Base-by-base conservation (phyloP, 2,797 vertebrate species). In the Tolypeutes matacus region DNA sequence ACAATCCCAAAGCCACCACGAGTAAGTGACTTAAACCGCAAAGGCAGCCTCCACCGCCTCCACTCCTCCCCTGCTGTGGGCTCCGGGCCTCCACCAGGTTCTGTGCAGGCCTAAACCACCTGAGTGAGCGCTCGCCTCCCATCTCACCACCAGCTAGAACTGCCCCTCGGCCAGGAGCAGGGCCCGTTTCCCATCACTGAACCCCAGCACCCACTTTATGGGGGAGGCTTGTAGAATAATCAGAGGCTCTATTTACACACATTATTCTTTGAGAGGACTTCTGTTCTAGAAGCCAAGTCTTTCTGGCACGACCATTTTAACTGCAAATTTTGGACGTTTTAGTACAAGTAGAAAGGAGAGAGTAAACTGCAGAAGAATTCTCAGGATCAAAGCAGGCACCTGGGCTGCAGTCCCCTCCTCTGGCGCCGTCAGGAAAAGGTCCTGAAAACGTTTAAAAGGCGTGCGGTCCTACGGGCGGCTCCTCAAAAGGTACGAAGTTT, bases 291-390 rank as follows among this genome's bases (percentile, higher is more conserved):
- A 62, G 39, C 64, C 58, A 62, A 64, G 62, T 53, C 62, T 89
- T 94, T 75, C 34, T 70, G 67, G 15, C 25, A 39, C 56, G 64
- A 42, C 81, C 62, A 82, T 34, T 93, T 87, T 51, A 56, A 93
- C 39, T 67, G 64, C 56, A 53, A 70, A 81, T 39, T 46, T 80
- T 70, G 53, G 21, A 8, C 1, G 7, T 9, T n/a, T 25, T 51
- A 93, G 42, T 5, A 42, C 31, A 23, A 27, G 20, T 13, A 91
- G 51, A 87, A 7, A 80, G 25, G 65, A 75, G 12, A 62, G 25
- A 39, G 3, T 12, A 72, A 53, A 72, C 70, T 2, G 10, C 14
- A 25, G 25, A 65, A 21, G 17, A 17, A 36, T 34, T 76, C 82
- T 39, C 64, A 29, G 31, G 49, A 42, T 62, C 64, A 78, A 78